These are phyloP conservation scores for Liolophura sinensis DNA, from an alignment of 1,140 invertebrate species.

Conservation along the genomic window DNA sequence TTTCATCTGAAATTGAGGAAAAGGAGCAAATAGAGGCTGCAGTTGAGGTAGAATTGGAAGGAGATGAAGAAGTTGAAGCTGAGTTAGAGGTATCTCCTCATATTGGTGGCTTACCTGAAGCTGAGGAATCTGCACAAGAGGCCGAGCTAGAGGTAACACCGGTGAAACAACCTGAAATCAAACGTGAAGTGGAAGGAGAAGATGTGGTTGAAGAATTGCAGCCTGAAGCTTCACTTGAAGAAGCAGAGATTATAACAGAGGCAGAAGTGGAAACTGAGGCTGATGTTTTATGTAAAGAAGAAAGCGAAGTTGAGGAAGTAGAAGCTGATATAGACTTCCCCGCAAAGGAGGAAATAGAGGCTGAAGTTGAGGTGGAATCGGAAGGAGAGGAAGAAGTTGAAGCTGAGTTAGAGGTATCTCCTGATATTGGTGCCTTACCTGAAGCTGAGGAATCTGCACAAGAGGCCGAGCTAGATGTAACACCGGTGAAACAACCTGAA, in stretches of 20 bases:
- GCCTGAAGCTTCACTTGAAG: no score
- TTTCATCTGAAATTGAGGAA: no score
- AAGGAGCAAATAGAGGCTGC: background rate
- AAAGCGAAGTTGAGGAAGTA: conserved; percentile 1
- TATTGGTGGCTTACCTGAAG: conserved; percentile 3
- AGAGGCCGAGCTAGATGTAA: no score
- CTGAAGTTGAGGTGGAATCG: background rate
- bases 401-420: conserved; percentile 14
- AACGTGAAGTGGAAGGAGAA: no score
- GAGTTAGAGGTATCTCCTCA: conserved; percentile 19
- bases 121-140: conserved; percentile 12
- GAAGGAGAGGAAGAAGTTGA: background rate
- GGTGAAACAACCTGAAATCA: no score
- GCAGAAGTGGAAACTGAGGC: background rate
- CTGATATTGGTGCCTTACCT: background rate
- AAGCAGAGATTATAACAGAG: conserved; percentile 3
- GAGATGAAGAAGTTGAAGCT: background rate
- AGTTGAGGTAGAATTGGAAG: background rate
- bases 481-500: no score
- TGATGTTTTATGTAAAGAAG: background rate
- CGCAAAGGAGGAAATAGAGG: background rate
- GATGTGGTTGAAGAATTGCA: no score
- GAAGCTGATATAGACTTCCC: conserved; percentile 3
- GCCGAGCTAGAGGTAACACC: background rate
- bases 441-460: no score